Percentiles rank a stretch among this genome's conserved stretches.
Conservation (phyloP, 2,888 invertebrate species). For the Lepidochrysops patricia region DNA sequence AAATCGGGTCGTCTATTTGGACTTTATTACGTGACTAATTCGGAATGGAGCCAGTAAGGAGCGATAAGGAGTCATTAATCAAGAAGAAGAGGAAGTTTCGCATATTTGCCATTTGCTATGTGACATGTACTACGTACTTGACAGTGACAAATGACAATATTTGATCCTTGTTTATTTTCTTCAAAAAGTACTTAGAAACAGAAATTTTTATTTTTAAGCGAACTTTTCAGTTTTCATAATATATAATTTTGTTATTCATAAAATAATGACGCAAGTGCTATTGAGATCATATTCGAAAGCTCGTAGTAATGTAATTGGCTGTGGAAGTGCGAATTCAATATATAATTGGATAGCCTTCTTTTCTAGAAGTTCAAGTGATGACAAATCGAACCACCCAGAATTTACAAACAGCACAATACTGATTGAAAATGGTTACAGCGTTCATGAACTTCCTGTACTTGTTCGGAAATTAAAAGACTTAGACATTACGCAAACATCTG, state of each 20-base stretch:
- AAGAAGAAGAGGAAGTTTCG: too few relatives aligned
- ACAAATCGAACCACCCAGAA: slow-evolving; percentile 44
- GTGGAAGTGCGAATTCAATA: slow-evolving; percentile 30
- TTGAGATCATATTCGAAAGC: slow-evolving; percentile 48
- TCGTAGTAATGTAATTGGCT: slow-evolving; percentile 39
- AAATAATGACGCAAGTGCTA: slow-evolving; percentile 45
- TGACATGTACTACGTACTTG: too few relatives aligned
- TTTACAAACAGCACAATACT: slow-evolving; percentile 69
- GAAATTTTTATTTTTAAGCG: too few relatives aligned
- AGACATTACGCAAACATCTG: slow-evolving; percentile 32
- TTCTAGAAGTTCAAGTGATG: slow-evolving; percentile 43
- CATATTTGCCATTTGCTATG: too few relatives aligned
- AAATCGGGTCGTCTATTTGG: too few relatives aligned
- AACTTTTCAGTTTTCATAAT: too few relatives aligned
- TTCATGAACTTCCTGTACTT: slow-evolving; percentile 80
- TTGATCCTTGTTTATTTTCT: too few relatives aligned
- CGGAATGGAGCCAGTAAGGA: too few relatives aligned
- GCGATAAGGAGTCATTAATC: too few relatives aligned
- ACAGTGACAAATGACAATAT: too few relatives aligned
- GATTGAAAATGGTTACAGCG: slow-evolving; percentile 78
- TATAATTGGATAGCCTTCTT: slow-evolving; percentile 26
- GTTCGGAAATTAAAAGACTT: slow-evolving; percentile 69
- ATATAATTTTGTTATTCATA: not conserved
- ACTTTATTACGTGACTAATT: too few relatives aligned
- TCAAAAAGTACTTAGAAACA: too few relatives aligned